Evolutionary conservation across 2,888 invertebrate genomes (phyloP), one percentile per base, ranked within the genome.

Genomic region (Flexamia atlantica): DNA sequence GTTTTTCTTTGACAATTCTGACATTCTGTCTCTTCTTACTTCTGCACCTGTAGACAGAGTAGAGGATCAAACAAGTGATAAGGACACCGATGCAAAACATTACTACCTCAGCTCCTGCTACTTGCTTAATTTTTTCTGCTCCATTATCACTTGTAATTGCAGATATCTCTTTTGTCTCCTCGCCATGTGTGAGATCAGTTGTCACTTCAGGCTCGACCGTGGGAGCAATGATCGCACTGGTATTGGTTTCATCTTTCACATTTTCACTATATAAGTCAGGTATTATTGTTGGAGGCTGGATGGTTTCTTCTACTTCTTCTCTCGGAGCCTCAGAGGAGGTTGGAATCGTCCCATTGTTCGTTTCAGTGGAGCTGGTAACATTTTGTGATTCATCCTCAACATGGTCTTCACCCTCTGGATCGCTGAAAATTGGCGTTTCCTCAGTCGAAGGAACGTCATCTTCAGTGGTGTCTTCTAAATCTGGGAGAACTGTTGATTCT

Each of bases 1-100:
- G 86, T 20, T 86, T 81, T 30, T 87, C 86, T 46, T 82, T 82
- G 23, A 50, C 20, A 32, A 20, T 82, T 64, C 57, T 76, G 12
- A 32, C 70, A 12, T 25, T 68, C 46, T 57, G 30, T 36, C 70
- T 82, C 17, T 82, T 84, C n/a, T 72, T 32, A 57, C 46, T 23
- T 25, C 42, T 36, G 30, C 83, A 60, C 68, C 82, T 82, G 40
- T 82, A 82, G 1, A 84, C 17, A 70, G 80, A 53, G 36, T 79
- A 79, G n/a, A 79, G 57, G 5, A 79, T 32, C 14, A 79, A 23
- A 36, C 53, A 57, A 57, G 57, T 28, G 2, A 79, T 50, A 17
- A 79, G 57, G 32, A 79, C 36, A n/a, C 28, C 50, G 7, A 79
- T 17, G 57, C 79, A 79, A 32, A 79, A 79, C 79, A 79, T 79